Evolutionary conservation across 2,888 invertebrate species (phyloP).

Genomic region (Marasmarcha lunaedactyla): DNA sequence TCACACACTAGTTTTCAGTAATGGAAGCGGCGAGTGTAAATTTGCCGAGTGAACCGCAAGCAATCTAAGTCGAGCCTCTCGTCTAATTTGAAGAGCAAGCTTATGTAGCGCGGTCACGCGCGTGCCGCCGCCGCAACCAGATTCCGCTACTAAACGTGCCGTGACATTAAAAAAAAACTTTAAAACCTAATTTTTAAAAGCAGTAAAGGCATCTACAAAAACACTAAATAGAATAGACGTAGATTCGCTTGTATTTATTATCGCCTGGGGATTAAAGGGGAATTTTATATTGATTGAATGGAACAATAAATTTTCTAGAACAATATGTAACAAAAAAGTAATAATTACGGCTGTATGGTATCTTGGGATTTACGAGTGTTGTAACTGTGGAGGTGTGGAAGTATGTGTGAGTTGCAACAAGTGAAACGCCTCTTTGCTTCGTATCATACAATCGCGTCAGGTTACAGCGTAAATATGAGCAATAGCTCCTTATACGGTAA

Average conservation of each 20-base stretch:
- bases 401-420: constrained; percentile 6
- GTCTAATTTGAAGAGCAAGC: constrained; percentile 51
- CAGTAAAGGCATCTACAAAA: background rate
- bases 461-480: background rate
- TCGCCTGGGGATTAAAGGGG: background rate
- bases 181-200: constrained; percentile 7
- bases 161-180: constrained; percentile 20
- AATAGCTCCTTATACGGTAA: background rate
- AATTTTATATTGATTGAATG: background rate
- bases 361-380: background rate
- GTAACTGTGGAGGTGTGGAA: background rate
- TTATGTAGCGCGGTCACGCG: constrained; percentile 53
- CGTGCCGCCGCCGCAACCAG: constrained; percentile 40
- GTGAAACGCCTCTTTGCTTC: background rate
- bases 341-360: background rate
- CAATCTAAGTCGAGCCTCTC: constrained; percentile 38
- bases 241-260: no score
- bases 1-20: constrained; percentile 53
- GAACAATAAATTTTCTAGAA: background rate
- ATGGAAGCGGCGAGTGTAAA: constrained; percentile 42
- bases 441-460: background rate
- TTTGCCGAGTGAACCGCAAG: constrained; percentile 46
- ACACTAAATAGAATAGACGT: background rate
- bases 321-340: background rate
- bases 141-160: constrained; percentile 34